Evolutionary conservation across 2,797 vertebrate genomes (phyloP), one percentile per base, ranked within the genome.

Genomic region (Synanceia verrucosa): DNA sequence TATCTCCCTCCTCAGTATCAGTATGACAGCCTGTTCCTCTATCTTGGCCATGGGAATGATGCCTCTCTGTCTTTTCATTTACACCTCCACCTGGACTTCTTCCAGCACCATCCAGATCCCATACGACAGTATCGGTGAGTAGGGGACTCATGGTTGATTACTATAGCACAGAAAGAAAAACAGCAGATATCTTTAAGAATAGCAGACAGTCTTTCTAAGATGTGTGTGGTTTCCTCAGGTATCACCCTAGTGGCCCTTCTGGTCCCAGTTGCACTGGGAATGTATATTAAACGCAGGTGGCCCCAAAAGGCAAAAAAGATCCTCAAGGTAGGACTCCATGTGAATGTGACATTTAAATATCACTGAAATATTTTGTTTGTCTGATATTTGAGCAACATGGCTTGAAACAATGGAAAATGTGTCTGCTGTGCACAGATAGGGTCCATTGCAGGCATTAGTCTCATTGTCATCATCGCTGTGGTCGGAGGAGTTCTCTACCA

Each of bases 31-130:
- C 12, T 99, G 97, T 55, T 99, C 98, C 55, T 98, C 98, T 0
- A 79, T 99, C 62, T 37, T 99, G 78, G 97, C 97, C n/a, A 83
- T 99, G 90, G 98, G 97, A 26, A 99, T 99, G 98, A 99, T 99
- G 98, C 98, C 98, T 0, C 95, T 99, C 50, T 99, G 97, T 81
- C 94, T 99, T 50, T 86, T 95, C 52, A 58, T 99, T 82, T 99
- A 99, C 79, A 97, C 97, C 67, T 92, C 93, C 34, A 63, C 78
- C 64, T 99, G 97, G 97, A 96, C 95, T 0, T 93, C 96, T 39
- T 1, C 91, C 0, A 53, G 85, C 9, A 65, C 84, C 39, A 94
- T 99, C 77, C 64, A 94, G 62, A 96, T 99, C 78, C 97, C 97
- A 4, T 99, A 94, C 3, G 55, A 96, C 28, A 99, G 91, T 64